Evolutionary conservation across 2,113 vertebrate genomes (phyloP).

Genomic region (Ancistrus triradiatus): DNA sequence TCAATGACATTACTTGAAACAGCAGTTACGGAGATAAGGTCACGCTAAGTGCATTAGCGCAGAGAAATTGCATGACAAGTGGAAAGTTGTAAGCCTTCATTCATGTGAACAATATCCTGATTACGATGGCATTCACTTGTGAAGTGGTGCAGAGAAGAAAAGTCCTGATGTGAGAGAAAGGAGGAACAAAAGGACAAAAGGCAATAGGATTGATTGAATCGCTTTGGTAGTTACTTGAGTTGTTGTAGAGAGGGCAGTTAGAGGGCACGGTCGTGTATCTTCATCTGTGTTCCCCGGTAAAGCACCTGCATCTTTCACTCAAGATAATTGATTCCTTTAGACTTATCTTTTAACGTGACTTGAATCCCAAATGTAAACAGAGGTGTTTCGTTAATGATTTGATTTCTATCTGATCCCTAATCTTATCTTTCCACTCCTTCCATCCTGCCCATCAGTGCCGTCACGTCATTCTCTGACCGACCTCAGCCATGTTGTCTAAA

Average conservation of each 20-base stretch:
- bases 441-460: constrained; percentile 37
- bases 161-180: constrained; percentile 27
- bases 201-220: constrained; percentile 20
- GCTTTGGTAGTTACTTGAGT: constrained; percentile 7
- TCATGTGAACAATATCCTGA: constrained; percentile 16
- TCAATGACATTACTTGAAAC: constrained; percentile 40
- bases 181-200: constrained; percentile 31
- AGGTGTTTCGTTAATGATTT: constrained; percentile 53
- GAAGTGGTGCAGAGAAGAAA: constrained; percentile 7
- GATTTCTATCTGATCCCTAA: constrained; percentile 40
- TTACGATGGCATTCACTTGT: constrained; percentile 2
- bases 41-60: constrained; percentile 40
- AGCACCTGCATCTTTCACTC: constrained; percentile 47
- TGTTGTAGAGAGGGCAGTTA: constrained; percentile 33
- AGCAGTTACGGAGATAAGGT: constrained; percentile 38
- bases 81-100: constrained; percentile 33
- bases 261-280: constrained; percentile 47
- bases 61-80: constrained; percentile 38
- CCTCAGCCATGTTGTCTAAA: constrained; percentile 25
- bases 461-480: constrained; percentile 30
- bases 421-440: neutral
- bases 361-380: constrained; percentile 43
- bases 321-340: constrained; percentile 47
- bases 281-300: constrained; percentile 24
- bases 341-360: constrained; percentile 46